A percentile compares a stretch with the other conserved stretches of the same genome.
Conservation (phyloP, 1,140 invertebrate species). For the Lepidurus packardi region DNA sequence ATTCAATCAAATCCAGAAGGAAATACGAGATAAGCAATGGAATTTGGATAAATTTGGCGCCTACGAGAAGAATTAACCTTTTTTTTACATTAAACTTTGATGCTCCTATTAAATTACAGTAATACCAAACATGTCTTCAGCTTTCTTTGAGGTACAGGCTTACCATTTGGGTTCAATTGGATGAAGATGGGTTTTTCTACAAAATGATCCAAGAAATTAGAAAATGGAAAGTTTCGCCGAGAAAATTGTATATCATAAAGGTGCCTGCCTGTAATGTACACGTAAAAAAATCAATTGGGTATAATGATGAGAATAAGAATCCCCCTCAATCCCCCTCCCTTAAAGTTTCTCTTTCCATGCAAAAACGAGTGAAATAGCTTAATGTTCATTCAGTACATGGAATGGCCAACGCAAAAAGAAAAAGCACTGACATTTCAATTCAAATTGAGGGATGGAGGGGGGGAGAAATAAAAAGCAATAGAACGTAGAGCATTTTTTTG, state of each 20-base stretch:
- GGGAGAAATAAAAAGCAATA: neutral
- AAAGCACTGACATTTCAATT: neutral
- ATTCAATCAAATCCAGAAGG: neutral
- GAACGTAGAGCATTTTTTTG: neutral
- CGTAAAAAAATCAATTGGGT: neutral
- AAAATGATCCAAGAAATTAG: no score
- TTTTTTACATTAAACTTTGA: neutral
- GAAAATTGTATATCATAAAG: conserved; percentile 22
- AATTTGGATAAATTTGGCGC: neutral
- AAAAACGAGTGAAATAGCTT: neutral
- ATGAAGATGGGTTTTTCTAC: no score
- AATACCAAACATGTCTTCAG: no score
- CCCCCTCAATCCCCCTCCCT: neutral
- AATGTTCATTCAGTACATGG: neutral
- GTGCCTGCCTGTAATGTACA: conserved; percentile 21
- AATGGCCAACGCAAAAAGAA: neutral
- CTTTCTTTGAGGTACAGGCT: no score
- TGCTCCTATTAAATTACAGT: no score
- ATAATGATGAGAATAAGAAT: conserved; percentile 1
- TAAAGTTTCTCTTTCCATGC: neutral
- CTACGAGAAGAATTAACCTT: neutral
- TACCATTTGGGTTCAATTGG: no score
- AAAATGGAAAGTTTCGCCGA: neutral
- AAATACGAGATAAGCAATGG: neutral
- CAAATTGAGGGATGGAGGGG: neutral